Conservation (phyloP, 2,888 invertebrate species). For the Azorinus chamasolen region DNA sequence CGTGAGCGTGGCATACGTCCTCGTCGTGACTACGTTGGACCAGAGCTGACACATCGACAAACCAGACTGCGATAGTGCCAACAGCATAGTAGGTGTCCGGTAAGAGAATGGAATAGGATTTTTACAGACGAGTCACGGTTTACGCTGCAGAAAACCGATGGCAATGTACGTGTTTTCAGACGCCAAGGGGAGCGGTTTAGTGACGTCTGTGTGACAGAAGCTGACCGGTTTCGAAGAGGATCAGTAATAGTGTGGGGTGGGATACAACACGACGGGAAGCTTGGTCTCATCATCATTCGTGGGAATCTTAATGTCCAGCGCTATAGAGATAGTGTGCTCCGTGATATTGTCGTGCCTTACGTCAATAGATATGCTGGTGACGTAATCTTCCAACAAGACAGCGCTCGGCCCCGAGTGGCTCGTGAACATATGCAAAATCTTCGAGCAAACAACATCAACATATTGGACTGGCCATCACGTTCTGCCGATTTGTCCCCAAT, state of each 20-base stretch:
- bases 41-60: constrained; percentile 11
- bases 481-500: too few species aligned
- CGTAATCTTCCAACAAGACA: too few species aligned
- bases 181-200: constrained; percentile 9
- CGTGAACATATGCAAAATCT: too few species aligned
- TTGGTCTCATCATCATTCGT: too few species aligned
- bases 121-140: constrained; percentile 9
- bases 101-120: background rate
- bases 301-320: too few species aligned
- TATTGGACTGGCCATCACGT: too few species aligned
- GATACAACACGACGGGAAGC: too few species aligned
- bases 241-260: constrained; percentile 7
- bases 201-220: constrained; percentile 13
- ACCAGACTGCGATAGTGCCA: constrained; percentile 1
- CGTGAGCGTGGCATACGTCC: constrained; percentile 10
- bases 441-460: too few species aligned
- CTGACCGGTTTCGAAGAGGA: constrained; percentile 2
- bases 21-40: constrained; percentile 14
- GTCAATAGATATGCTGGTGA: too few species aligned
- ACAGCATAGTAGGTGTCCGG: background rate
- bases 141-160: constrained; percentile 13
- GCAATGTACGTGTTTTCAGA: constrained; percentile 12
- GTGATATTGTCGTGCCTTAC: too few species aligned
- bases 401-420: too few species aligned
- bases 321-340: too few species aligned